Evolutionary conservation across 1,140 invertebrate species (phyloP).

Genomic region (Potamilus streckersoni): DNA sequence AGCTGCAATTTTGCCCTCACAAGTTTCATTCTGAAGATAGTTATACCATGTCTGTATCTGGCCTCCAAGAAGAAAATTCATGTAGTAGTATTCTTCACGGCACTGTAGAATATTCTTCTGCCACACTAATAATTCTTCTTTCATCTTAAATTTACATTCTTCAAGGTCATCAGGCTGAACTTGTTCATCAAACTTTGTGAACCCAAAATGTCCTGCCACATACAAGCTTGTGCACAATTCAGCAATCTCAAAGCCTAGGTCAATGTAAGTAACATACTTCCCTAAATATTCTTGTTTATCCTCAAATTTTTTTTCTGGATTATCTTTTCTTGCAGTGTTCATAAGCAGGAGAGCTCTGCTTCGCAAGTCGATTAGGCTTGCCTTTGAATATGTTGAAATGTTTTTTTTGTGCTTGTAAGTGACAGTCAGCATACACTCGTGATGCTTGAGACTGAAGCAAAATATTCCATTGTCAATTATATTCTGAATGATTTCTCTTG

Average conservation of each 20-base stretch:
- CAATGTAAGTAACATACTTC: constrained; percentile 17
- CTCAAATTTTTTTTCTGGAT: not conserved
- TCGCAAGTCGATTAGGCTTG: constrained; percentile 23
- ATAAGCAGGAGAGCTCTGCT: constrained; percentile 34
- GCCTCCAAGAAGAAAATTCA: constrained; percentile 22
- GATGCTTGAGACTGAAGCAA: too few relatives aligned
- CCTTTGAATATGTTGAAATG: not conserved
- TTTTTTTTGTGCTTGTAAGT: constrained; percentile 7
- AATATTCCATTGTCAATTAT: too few relatives aligned
- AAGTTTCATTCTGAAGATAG: constrained; percentile 6
- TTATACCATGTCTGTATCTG: constrained; percentile 10
- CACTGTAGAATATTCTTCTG: not conserved
- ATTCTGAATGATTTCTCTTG: too few relatives aligned
- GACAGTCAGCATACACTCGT: too few relatives aligned
- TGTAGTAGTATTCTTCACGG: constrained; percentile 16
- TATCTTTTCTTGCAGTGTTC: constrained; percentile 16
- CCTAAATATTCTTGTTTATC: constrained; percentile 19
- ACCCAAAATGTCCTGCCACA: constrained; percentile 23
- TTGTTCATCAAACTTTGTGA: constrained; percentile 6
- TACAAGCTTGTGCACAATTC: constrained; percentile 2
- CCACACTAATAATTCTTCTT: not conserved
- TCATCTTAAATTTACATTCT: not conserved
- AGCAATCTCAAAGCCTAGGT: constrained; percentile 16
- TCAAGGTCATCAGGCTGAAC: not conserved
- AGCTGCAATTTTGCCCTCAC: not conserved